Base-by-base conservation (phyloP, 23 tunicate species). In the Styela plicata region DNA sequence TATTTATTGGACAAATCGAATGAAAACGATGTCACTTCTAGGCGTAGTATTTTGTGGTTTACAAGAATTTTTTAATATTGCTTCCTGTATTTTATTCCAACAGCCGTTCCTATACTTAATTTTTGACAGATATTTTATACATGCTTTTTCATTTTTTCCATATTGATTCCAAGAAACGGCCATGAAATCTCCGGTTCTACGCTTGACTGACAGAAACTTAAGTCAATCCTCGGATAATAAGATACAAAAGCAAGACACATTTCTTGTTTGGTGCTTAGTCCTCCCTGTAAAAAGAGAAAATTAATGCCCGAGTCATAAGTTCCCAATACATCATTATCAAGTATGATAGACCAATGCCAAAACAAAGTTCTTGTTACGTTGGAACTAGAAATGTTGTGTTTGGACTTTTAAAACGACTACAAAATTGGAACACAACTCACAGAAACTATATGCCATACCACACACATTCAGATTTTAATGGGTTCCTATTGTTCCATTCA, bases 181-280 rank as follows among this genome's bases (percentile, higher is more conserved):
- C 57, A 44, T 5, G 57, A 44, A 44, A 13, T 13, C 7, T 44
- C 7, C 57, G 13, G 7, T 44, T 7, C 13, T 5, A 44, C 57
- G 7, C 10, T 5, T 5, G 57, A 44, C 13, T 44, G 57, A 44
- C 79, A 74, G 2, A 30, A 28, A 2, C 44, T 36, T 1, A 77
- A 22, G 10, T 63, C 66, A 13, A 77, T 69, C 3, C 2, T 22
- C 22, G 85, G 85, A 52, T 82, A 82, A 31, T 82, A 82, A 19
- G 31, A 37, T 26, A 70, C 17, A 70, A 69, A 82, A 3, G 78
- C 52, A 24, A 82, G 66, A 69, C 85, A 82, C 85, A 82, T 82
- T 28, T 82, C 85, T 2, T 82, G 32, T 26, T 27, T 25, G 1
- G 77, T 69, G 24, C 85, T 65, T 21, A 36, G 30, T 17, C 85